These are phyloP conservation scores for Lepisosteus oculatus DNA, from an alignment of 2,113 vertebrate genomes.

Conservation along the genomic window DNA sequence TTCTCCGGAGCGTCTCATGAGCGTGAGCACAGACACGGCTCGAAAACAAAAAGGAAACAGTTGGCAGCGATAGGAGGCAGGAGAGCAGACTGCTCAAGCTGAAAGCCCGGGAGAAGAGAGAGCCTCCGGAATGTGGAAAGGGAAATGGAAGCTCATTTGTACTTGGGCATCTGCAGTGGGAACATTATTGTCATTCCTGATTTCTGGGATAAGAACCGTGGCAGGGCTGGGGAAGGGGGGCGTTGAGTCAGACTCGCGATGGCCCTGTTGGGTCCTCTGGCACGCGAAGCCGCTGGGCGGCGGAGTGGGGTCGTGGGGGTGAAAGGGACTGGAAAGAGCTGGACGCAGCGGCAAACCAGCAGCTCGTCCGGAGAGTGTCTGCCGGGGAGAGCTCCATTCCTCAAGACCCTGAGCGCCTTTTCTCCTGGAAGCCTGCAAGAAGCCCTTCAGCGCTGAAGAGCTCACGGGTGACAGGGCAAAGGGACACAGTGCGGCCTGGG, in stretches of 20 bases:
- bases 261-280: slow-evolving; percentile 3
- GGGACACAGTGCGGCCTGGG: too few species aligned
- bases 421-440: not conserved
- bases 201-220: slow-evolving; percentile 13
- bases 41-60: not conserved
- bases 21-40: too few species aligned
- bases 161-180: not conserved
- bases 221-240: not conserved
- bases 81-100: not conserved
- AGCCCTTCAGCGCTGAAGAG: too few species aligned
- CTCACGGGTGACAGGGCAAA: too few species aligned
- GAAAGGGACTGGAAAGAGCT: not conserved
- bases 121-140: slow-evolving; percentile 1
- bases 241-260: not conserved
- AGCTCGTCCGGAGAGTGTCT: not conserved
- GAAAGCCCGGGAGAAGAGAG: not conserved
- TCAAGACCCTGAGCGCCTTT: not conserved
- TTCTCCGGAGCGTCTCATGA: too few species aligned
- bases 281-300: slow-evolving; percentile 4
- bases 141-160: slow-evolving; percentile 11
- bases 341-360: not conserved
- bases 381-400: not conserved
- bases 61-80: not conserved
- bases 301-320: not conserved
- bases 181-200: slow-evolving; percentile 14